Base-by-base conservation (phyloP, 1,140 invertebrate genomes). In the Elymnias hypermnestra region DNA sequence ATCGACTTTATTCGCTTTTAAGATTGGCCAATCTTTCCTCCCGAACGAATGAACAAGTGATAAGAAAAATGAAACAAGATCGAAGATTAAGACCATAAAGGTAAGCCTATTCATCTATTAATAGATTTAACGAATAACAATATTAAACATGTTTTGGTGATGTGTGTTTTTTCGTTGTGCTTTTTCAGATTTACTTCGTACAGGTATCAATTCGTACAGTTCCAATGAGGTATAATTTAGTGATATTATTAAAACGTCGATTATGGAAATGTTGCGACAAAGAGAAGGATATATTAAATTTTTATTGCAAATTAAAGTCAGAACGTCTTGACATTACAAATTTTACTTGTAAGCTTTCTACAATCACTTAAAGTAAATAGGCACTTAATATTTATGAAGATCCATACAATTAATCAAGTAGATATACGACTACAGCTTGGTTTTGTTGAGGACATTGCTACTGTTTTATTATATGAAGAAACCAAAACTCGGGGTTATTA, bases 21-120 rank as follows among this genome's bases (percentile, higher is more conserved):
- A 77, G 70, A 78, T 82, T 83, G 75, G 76, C 77, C 75, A 83
- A 81, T 79, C 75, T 64, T 68, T 66, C 31, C 53, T 48, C 51
- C 53, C 57, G 28, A 45, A 60, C 15, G 41, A 55, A 53, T 33
- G 25, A 57, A 56, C 17, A 25, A 52, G 47, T 54, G 61, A 53
- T 26, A 51, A 54, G 60, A 73, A 62, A 62, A 33, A 56, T 53
- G 21, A 52, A 66, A 63, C 35, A 66, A 56, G 19, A 38, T 44
- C 5, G 15, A 38, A 7, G 0, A 15, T 3, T 33, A 15, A 8
- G 8, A 8, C 28, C 4, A 12, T 12, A 9, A 83, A 79, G 75
- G 78, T 79, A 79, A 53, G 75, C 77, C 29, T 46, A 60, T 62
- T 55, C 56, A 59, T 46, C 40, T 64, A 53, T 40, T 59, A 37